Evolutionary conservation across 2,797 vertebrate genomes (phyloP), one percentile per base, ranked within the genome.

Genomic region (Pogonophryne albipinna): DNA sequence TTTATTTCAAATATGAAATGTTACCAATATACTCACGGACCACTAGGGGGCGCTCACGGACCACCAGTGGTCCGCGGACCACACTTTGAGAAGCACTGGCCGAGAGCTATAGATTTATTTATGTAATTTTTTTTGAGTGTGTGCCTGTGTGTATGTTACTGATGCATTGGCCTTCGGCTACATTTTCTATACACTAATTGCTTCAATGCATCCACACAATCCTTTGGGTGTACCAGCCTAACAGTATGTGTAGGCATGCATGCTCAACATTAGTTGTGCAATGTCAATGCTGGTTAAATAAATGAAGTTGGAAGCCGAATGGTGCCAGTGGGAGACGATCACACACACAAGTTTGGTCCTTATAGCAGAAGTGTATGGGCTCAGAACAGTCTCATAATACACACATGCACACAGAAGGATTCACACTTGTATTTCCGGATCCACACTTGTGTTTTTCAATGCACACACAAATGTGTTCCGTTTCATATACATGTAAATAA

Each of bases 161-260:
- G 71, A 75, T 77, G 82, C 42, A 19, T 42, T 46, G 34, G 74
- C 77, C 73, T 41, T 0, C 11, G 67, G 78, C 78, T 65, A 57
- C 63, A 66, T 79, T 83, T 77, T 81, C 76, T 75, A 19, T 79
- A 72, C 57, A 65, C 17, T 79, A 74, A 81, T 78, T 78, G 79
- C 76, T 88, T 83, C 79, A 77, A 4, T 80, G 78, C 62, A 51
- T 85, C 60, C 27, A 41, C 49, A 88, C 71, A 85, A 63, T 76
- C 51, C 41, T 62, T 56, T 10, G 19, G 74, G 27, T 52, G 31
- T 60, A 19, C n/a, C 53, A 56, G 71, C 42, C 27, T 50, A 46
- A 34, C 73, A 66, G 66, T 74, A 60, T 75, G 66, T 64, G 44
- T 67, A 45, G 8, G 56, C 55, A 59, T 76, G 66, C 59, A 41